A percentile compares a stretch with the other conserved stretches of the same genome.
phyloP scores from a whole-genome alignment of 2,888 invertebrate species.

The Drosophila demipolita region DNA sequence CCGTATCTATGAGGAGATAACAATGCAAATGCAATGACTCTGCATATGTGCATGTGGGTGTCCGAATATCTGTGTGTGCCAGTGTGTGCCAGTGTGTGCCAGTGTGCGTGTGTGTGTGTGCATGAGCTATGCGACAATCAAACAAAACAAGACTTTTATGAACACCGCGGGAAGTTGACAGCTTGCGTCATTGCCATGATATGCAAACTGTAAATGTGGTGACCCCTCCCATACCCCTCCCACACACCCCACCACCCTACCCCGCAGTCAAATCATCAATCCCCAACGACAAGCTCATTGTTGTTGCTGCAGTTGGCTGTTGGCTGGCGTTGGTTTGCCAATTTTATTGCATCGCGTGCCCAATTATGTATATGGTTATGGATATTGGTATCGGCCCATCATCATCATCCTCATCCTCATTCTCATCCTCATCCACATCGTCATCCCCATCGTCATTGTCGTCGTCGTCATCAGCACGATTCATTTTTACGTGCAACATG shows the following conservation, averaged over 20 bases:
- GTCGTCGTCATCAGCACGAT: slow-evolving; percentile 44
- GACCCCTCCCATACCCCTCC: slow-evolving; percentile 14
- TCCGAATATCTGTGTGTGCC: slow-evolving; percentile 1
- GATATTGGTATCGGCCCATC: slow-evolving; percentile 65
- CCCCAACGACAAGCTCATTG: slow-evolving; percentile 17
- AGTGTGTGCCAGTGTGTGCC: not conserved
- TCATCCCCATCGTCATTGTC: slow-evolving; percentile 23
- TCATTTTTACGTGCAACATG: slow-evolving; percentile 43
- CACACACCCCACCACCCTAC: not conserved
- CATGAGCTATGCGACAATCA: slow-evolving; percentile 59
- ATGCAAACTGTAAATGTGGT: slow-evolving; percentile 63
- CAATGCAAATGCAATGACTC: slow-evolving; percentile 73
- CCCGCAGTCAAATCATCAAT: not conserved
- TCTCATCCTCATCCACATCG: slow-evolving; percentile 33
- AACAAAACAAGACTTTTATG: slow-evolving; percentile 80
- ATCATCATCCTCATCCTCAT: slow-evolving; percentile 33
- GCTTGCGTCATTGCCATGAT: slow-evolving; percentile 80
- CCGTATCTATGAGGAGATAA: slow-evolving; percentile 76
- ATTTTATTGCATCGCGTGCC: slow-evolving; percentile 78
- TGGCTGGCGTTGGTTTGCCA: slow-evolving; percentile 47
- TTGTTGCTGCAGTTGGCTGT: slow-evolving; percentile 11
- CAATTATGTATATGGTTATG: slow-evolving; percentile 71
- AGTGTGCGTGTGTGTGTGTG: slow-evolving; percentile 23
- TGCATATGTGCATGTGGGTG: slow-evolving; percentile 31
- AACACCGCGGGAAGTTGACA: slow-evolving; percentile 83